These are phyloP conservation scores for Notospermus geniculatus DNA, from an alignment of 1,140 invertebrate genomes.

Conservation along the genomic window DNA sequence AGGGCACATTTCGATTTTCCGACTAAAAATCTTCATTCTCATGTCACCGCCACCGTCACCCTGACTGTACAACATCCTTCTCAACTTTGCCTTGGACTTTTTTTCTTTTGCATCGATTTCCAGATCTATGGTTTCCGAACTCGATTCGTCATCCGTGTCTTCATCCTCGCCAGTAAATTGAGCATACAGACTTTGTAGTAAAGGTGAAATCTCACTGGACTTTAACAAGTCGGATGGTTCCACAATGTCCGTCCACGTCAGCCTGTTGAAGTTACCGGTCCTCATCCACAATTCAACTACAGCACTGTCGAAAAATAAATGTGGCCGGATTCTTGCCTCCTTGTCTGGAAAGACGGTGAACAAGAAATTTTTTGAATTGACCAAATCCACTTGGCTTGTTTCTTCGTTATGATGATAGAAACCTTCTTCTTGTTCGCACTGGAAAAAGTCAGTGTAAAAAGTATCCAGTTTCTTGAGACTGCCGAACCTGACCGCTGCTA, in stretches of 20 bases:
- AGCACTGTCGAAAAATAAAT: not conserved
- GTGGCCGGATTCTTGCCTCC: not conserved
- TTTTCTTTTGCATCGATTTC: too few relatives aligned
- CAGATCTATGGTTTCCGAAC: too few relatives aligned
- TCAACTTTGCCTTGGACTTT: too few relatives aligned
- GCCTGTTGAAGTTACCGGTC: not conserved
- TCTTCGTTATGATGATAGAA: not conserved
- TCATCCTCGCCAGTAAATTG: too few relatives aligned
- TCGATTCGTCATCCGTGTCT: too few relatives aligned
- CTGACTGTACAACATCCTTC: not conserved
- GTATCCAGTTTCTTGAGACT: not conserved
- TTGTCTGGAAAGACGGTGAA: not conserved
- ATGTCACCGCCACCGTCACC: not conserved
- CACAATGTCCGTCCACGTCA: not conserved
- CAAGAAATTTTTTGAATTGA: not conserved
- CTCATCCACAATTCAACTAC: not conserved
- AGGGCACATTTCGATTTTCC: not conserved
- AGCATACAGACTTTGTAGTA: too few relatives aligned
- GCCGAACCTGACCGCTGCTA: not conserved
- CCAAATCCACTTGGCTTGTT: not conserved
- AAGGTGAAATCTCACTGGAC: too few relatives aligned
- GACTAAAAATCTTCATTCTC: not conserved
- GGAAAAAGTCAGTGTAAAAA: not conserved
- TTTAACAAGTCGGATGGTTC: not conserved
- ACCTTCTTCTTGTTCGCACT: not conserved